These are phyloP conservation scores for Lasiurus cinereus DNA, from an alignment of 2,113 vertebrate species.

Conservation along the genomic window DNA sequence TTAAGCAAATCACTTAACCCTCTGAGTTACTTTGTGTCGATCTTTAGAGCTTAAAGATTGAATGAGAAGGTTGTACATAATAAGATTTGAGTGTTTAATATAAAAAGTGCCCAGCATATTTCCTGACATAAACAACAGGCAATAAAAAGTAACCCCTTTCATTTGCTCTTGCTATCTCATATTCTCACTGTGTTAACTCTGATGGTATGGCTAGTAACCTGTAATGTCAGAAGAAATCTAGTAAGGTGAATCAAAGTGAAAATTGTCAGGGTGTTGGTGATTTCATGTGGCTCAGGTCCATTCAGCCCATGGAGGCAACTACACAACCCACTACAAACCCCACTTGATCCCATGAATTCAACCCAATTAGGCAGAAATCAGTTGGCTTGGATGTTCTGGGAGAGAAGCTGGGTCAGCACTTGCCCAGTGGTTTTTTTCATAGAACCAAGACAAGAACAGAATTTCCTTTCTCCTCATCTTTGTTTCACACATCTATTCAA, in stretches of 20 bases:
- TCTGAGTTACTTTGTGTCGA: conserved; percentile 49
- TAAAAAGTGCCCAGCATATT: conserved; percentile 21
- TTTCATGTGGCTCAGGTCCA: background rate
- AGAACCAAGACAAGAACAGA: background rate
- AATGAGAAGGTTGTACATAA: background rate
- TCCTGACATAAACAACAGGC: conserved; percentile 58
- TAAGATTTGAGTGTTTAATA: background rate
- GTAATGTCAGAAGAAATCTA: background rate
- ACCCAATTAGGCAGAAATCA: background rate
- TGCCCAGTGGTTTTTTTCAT: background rate
- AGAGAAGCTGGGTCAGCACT: conserved; percentile 10
- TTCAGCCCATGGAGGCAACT: background rate
- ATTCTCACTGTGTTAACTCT: background rate
- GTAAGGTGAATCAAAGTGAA: conserved; percentile 18
- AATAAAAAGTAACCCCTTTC: conserved; percentile 33
- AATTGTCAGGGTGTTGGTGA: background rate
- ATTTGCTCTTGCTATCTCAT: background rate
- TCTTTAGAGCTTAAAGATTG: background rate
- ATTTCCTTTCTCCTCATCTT: conserved; percentile 20
- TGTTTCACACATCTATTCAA: background rate
- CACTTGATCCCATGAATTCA: background rate
- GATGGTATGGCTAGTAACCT: background rate
- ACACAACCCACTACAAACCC: background rate
- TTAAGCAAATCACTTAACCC: conserved; percentile 26
- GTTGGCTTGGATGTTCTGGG: background rate